Evolutionary conservation across 2,113 vertebrate genomes (phyloP).

Genomic region (Muntiacus reevesi): DNA sequence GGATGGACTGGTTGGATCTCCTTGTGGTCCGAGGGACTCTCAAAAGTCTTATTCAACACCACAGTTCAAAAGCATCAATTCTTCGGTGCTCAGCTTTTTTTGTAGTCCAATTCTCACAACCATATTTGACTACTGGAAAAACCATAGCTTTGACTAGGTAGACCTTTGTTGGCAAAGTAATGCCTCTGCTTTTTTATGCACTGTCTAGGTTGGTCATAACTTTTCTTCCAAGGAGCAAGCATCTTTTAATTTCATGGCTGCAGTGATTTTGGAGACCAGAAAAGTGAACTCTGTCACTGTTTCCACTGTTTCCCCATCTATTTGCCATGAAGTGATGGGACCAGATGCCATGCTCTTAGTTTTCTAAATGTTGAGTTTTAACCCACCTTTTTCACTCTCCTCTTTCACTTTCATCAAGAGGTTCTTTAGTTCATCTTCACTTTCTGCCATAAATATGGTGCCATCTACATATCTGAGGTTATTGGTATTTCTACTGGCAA

Average conservation of each 20-base stretch:
- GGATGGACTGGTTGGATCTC: not conserved
- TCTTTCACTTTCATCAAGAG: not conserved
- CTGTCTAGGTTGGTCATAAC: not conserved
- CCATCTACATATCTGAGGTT: not conserved
- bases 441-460: not conserved
- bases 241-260: not conserved
- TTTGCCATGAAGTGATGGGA: not conserved
- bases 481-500: not conserved
- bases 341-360: not conserved
- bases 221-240: not conserved
- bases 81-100: accelerated
- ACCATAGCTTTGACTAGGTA: not conserved
- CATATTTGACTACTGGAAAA: not conserved
- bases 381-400: not conserved
- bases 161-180: not conserved
- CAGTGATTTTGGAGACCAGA: not conserved
- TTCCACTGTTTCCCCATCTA: not conserved
- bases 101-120: not conserved
- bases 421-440: not conserved
- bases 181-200: not conserved
- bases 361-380: not conserved
- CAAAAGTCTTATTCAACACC: not conserved
- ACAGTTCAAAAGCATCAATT: not conserved
- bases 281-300: not conserved
- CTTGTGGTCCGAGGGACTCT: not conserved